phyloP scores from a whole-genome alignment of 2,888 invertebrate species.

The Steinernema hermaphroditum region DNA sequence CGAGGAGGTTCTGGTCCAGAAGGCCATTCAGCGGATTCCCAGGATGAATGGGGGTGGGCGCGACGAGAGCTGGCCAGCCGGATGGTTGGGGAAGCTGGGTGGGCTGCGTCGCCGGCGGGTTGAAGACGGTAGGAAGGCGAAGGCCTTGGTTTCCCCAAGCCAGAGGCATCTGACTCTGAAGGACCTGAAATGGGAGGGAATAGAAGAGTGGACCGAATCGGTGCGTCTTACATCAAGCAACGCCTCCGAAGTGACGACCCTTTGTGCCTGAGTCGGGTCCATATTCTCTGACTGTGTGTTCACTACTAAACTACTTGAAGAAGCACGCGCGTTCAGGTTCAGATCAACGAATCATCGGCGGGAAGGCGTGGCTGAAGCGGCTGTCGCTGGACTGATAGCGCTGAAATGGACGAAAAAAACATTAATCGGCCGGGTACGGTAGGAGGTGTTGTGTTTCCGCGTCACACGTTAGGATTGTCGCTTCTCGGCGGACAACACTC shows the following conservation, averaged over 20 bases:
- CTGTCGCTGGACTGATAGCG: neutral
- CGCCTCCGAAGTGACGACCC: conserved; percentile 16
- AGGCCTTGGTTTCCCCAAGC: conserved; percentile 5
- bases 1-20: neutral
- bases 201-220: neutral
- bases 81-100: neutral
- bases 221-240: neutral
- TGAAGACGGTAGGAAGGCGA: conserved; percentile 9
- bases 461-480: neutral
- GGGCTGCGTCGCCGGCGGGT: neutral
- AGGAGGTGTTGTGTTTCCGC: neutral
- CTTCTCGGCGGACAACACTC: too few species aligned
- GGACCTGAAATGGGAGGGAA: neutral
- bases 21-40: conserved; percentile 10
- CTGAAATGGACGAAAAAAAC: neutral
- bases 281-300: neutral
- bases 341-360: conserved; percentile 4
- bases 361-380: conserved; percentile 8
- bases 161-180: neutral
- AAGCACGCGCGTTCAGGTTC: neutral
- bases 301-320: neutral
- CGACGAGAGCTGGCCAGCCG: neutral
- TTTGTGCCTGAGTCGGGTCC: neutral
- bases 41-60: conserved; percentile 1
- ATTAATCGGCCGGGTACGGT: neutral